Evolutionary conservation across 1,140 invertebrate genomes (phyloP), one percentile per base, ranked within the genome.

Genomic region (Bombus fervidus): DNA sequence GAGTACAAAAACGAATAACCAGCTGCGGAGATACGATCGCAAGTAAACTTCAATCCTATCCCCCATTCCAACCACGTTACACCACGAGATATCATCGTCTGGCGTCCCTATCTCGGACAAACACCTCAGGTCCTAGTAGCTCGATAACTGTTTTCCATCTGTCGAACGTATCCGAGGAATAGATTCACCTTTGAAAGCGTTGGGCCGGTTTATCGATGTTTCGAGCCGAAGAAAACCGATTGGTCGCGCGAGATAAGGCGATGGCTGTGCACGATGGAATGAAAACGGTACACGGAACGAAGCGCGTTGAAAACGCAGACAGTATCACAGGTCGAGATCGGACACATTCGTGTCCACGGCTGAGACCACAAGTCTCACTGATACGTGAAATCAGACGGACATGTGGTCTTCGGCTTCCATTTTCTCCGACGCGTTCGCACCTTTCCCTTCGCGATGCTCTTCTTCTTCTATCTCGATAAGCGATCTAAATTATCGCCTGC

Each of bases 301-400:
- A 34, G 25, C 69, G 18, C 72, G 59, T 88, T 71, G 69, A 41
- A 73, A 66, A 77, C 47, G 66, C 15, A 71, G 91, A 91, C 88
- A 84, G 75, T 91, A 91, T 91, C 91, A 84, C 15, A n/a, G 64
- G 37, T 75, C 86, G 68, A 83, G 81, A 91, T 91, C 90, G 69
- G 83, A 84, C 89, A 73, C 81, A 22, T 5, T 80, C 83, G 71
- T 68, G 76, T 91, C 74, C 75, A 31, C 37, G 75, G 2, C 59
- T 64, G 28, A 57, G 72, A 41, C 47, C 73, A 71, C 31, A 8
- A 75, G 64, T 78, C 73, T 72, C 82, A 53, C 47, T 89, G 86
- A 91, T 81, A 88, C 83, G 74, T 76, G 83, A 87, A 90, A 87
- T 91, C 82, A 82, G 85, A 91, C 81, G 75, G 89, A 86, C 77